phyloP scores from a whole-genome alignment of 2,113 vertebrate species.

The Paratilapia polleni region DNA sequence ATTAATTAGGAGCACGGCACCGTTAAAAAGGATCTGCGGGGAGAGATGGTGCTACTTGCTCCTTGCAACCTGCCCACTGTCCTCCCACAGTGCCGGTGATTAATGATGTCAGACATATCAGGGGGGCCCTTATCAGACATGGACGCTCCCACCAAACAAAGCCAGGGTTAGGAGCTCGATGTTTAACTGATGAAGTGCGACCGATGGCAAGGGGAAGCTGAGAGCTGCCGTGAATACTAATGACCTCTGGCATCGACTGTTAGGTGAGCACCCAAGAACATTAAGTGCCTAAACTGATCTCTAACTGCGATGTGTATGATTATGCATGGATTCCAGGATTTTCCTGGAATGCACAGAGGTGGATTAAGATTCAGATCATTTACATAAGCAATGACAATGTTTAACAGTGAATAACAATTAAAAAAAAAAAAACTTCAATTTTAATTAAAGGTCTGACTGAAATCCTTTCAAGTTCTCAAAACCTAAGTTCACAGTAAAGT shows the following conservation, averaged over 20 bases:
- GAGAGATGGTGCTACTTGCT: slow-evolving; percentile 44
- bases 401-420: not conserved
- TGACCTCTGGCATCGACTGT: slow-evolving; percentile 32
- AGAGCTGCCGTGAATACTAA: slow-evolving; percentile 56
- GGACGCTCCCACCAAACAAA: slow-evolving; percentile 73
- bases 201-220: slow-evolving; percentile 45
- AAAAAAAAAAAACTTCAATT: not conserved
- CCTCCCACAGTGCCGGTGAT: slow-evolving; percentile 72
- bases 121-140: slow-evolving; percentile 70
- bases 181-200: slow-evolving; percentile 75
- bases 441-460: not conserved
- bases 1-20: slow-evolving; percentile 57
- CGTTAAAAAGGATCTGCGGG: slow-evolving; percentile 55
- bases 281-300: not conserved
- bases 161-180: slow-evolving; percentile 62
- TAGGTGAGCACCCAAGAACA: slow-evolving; percentile 3
- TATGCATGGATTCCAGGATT: not conserved
- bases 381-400: not conserved
- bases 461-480: not conserved
- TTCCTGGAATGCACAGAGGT: rapidly evolving
- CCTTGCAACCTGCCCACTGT: slow-evolving; percentile 63
- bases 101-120: slow-evolving; percentile 73
- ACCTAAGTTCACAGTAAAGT: not conserved
- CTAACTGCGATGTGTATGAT: slow-evolving; percentile 1
- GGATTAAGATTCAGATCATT: not conserved